A percentile compares a stretch with the other conserved stretches of the same genome.
phyloP scores from a whole-genome alignment of 2,888 invertebrate genomes.

The Eristalinus sepulchralis region DNA sequence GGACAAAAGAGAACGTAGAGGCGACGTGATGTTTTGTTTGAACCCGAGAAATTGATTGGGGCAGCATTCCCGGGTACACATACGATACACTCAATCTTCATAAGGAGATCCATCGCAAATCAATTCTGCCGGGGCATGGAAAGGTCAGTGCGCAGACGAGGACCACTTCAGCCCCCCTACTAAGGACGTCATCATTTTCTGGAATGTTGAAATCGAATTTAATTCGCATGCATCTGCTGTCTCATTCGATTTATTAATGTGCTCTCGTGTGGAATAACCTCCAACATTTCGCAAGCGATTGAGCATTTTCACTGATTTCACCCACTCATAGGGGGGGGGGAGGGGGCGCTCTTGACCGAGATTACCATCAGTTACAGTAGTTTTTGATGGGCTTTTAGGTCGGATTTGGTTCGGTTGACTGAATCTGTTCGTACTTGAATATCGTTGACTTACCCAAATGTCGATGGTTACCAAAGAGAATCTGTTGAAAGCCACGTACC shows the following conservation, averaged over 20 bases:
- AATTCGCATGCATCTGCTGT: slow-evolving; percentile 11
- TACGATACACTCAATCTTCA: neutral
- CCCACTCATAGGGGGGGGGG: neutral
- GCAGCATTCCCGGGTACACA: neutral
- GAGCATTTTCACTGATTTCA: neutral
- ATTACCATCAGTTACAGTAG: neutral
- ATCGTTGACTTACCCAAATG: neutral
- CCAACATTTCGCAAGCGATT: slow-evolving; percentile 17
- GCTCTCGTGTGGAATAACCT: neutral
- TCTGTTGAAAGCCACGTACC: slow-evolving; percentile 11
- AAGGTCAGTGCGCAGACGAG: neutral
- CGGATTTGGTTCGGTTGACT: neutral
- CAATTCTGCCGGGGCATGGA: neutral
- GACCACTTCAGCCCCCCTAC: neutral
- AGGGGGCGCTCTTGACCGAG: neutral
- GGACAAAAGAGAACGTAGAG: neutral
- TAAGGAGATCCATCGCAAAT: neutral
- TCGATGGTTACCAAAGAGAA: neutral
- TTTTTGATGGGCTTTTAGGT: neutral
- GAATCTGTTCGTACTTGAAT: neutral
- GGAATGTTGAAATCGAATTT: slow-evolving; percentile 5
- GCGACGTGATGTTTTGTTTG: neutral
- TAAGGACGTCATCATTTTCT: neutral
- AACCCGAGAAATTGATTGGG: slow-evolving; percentile 10
- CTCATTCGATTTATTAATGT: slow-evolving; percentile 1